Conservation (phyloP, 1,140 invertebrate species). For the Tetramorium alpestre region DNA sequence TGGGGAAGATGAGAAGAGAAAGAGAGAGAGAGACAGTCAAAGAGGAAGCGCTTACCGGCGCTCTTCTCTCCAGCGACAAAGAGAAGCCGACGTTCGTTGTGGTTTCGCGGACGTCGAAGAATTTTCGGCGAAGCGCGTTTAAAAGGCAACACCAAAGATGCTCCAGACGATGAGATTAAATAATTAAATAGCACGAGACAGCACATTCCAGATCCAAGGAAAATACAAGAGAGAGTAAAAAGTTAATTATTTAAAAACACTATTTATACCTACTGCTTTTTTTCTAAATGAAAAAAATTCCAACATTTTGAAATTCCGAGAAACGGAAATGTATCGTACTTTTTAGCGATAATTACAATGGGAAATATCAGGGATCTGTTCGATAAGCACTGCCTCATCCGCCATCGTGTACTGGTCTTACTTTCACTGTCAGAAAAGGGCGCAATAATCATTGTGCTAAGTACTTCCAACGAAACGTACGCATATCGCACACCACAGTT, state of each 20-base stretch:
- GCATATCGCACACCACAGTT: constrained; percentile 37
- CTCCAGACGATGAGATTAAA: not conserved
- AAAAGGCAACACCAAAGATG: not conserved
- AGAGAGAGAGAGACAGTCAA: not conserved
- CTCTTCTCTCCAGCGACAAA: not conserved
- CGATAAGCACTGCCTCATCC: constrained; percentile 28
- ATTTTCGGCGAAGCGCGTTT: not conserved
- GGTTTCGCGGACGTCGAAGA: not conserved
- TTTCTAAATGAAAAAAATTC: not conserved
- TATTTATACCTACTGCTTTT: not conserved
- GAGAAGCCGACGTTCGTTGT: not conserved
- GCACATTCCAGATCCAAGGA: not conserved
- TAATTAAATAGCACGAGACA: not conserved
- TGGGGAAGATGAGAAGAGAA: constrained; percentile 34
- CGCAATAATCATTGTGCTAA: not conserved
- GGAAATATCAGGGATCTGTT: not conserved
- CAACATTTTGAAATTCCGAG: not conserved
- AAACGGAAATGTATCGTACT: not conserved
- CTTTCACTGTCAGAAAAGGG: constrained; percentile 3
- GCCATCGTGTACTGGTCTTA: not conserved
- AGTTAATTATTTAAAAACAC: not conserved
- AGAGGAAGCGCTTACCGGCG: not conserved
- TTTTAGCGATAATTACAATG: not conserved
- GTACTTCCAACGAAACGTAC: not conserved
- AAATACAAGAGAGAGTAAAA: not conserved